These are phyloP conservation scores for Branchellion lobata DNA, from an alignment of 2,888 invertebrate species.

Conservation along the genomic window DNA sequence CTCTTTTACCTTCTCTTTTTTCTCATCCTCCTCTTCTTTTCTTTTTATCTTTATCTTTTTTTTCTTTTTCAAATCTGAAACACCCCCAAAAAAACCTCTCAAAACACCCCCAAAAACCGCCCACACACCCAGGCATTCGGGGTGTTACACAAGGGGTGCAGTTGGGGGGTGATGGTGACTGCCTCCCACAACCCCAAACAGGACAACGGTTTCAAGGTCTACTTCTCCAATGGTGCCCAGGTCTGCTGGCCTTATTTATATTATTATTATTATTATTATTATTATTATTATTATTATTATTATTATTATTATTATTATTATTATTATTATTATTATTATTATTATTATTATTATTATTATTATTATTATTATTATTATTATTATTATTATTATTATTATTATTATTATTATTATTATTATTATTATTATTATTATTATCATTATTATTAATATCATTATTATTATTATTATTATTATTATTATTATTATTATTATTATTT, in stretches of 20 bases:
- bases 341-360: background rate
- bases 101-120: background rate
- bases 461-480: background rate
- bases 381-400: background rate
- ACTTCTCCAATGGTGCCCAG: constrained; percentile 89
- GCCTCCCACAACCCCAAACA: constrained; percentile 94
- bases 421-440: background rate
- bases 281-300: constrained; percentile 4
- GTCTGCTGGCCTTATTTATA: constrained; percentile 60
- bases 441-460: too few relatives aligned
- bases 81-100: too few relatives aligned
- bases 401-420: background rate
- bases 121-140: constrained; percentile 71
- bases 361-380: background rate
- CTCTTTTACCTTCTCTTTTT: background rate
- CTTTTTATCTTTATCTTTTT: too few relatives aligned
- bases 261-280: constrained; percentile 22
- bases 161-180: constrained; percentile 88
- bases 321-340: background rate
- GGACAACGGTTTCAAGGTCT: constrained; percentile 94
- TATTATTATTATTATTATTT: background rate
- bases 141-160: constrained; percentile 73
- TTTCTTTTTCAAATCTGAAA: too few relatives aligned
- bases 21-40: background rate
- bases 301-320: background rate